Evolutionary conservation across 2,113 vertebrate species (phyloP).

Genomic region (Scortum barcoo): DNA sequence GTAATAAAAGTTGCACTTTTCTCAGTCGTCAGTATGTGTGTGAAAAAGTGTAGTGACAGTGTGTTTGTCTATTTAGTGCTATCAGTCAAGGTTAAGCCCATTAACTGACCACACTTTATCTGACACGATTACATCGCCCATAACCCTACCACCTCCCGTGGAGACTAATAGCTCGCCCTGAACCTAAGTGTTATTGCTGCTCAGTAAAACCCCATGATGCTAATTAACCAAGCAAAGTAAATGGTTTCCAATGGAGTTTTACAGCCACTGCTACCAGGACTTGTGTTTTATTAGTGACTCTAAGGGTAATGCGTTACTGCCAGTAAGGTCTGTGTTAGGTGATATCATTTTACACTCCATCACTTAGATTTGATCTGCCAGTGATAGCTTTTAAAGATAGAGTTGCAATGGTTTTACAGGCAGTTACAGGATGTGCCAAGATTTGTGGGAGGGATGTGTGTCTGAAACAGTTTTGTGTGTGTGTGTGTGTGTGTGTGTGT

Average conservation of each 20-base stretch:
- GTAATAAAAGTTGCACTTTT: background rate
- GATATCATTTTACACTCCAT: slow-evolving; percentile 65
- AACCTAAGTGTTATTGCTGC: slow-evolving; percentile 57
- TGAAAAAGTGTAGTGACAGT: slow-evolving; percentile 15
- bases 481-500: background rate
- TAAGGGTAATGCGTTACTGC: slow-evolving; percentile 55
- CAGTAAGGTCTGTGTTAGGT: slow-evolving; percentile 49
- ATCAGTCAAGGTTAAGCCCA: slow-evolving; percentile 55
- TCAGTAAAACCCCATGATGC: slow-evolving; percentile 66
- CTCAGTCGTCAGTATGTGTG: background rate
- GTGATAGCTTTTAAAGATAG: slow-evolving; percentile 65
- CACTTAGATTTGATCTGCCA: slow-evolving; percentile 64
- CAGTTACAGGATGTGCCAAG: slow-evolving; percentile 32
- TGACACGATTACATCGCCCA: slow-evolving; percentile 44
- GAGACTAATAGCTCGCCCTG: slow-evolving; percentile 58
- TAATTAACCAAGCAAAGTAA: slow-evolving; percentile 68
- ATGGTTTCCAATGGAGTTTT: slow-evolving; percentile 64
- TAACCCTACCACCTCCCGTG: slow-evolving; percentile 37
- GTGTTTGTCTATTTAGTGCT: slow-evolving; percentile 30
- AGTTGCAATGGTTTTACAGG: slow-evolving; percentile 45
- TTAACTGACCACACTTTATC: slow-evolving; percentile 64
- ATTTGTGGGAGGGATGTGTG: slow-evolving; percentile 23
- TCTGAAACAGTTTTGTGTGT: background rate
- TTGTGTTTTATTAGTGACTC: slow-evolving; percentile 64
- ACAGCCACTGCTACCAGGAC: slow-evolving; percentile 46